phyloP scores from a whole-genome alignment of 30 jellyfish, hydroid and myxozoan genomes.

The Pseudorhiza aurosa region DNA sequence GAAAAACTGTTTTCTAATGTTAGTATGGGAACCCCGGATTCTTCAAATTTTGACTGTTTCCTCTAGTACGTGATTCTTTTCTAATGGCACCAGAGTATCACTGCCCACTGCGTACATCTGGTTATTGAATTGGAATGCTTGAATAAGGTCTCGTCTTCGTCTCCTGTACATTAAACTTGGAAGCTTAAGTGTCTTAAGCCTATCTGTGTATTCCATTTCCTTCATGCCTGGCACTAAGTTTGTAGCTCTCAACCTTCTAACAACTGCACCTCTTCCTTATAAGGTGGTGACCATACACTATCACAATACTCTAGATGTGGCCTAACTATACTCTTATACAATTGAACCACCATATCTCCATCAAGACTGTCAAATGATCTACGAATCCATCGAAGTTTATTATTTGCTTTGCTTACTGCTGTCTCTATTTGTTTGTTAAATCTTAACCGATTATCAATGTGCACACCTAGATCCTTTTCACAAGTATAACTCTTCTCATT shows the following conservation, averaged over 20 bases:
- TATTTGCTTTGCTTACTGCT: slow-evolving; percentile 30
- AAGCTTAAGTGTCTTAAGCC: slow-evolving; percentile 9
- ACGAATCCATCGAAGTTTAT: slow-evolving; percentile 14
- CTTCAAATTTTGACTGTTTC: too few species aligned
- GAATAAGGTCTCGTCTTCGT: background rate
- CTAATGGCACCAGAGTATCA: background rate
- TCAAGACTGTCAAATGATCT: slow-evolving; percentile 11
- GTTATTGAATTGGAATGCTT: slow-evolving; percentile 3
- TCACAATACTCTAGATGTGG: slow-evolving; percentile 8
- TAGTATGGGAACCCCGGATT: too few species aligned
- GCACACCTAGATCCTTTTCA: slow-evolving; percentile 36
- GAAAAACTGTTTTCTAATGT: too few species aligned
- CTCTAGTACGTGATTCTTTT: too few species aligned
- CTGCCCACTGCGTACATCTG: too few species aligned
- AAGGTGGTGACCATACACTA: slow-evolving; percentile 12
- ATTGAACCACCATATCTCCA: slow-evolving; percentile 12
- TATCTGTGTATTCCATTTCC: background rate
- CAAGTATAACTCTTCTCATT: background rate
- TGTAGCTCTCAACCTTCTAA: slow-evolving; percentile 3
- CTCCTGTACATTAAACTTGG: slow-evolving; percentile 20
- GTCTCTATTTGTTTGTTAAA: slow-evolving; percentile 29
- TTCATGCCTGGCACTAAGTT: background rate
- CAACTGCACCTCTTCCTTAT: slow-evolving; percentile 1
- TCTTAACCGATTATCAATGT: slow-evolving; percentile 12
- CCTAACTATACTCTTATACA: slow-evolving; percentile 9